Conservation (phyloP, 2,797 vertebrate species). For the Buceros bicornis region DNA sequence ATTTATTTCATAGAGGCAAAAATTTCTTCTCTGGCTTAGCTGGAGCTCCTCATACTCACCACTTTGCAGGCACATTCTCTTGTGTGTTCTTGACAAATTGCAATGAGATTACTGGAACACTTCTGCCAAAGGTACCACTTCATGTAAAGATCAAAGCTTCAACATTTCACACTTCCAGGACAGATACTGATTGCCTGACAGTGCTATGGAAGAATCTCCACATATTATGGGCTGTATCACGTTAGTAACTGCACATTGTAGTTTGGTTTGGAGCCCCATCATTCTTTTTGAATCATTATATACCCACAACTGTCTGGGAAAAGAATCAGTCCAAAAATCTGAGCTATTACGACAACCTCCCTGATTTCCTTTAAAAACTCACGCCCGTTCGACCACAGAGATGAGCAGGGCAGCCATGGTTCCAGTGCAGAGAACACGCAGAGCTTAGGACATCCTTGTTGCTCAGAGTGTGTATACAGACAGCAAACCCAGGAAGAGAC, state of each 20-base stretch:
- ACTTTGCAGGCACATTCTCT: neutral
- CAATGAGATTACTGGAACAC: neutral
- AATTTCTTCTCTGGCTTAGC: neutral
- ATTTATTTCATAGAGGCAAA: neutral
- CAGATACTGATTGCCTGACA: conserved; percentile 18
- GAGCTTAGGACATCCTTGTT: neutral
- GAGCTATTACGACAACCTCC: neutral
- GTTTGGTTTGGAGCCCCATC: neutral
- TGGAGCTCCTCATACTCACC: neutral
- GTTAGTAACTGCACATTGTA: neutral
- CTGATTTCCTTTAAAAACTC: conserved; percentile 12
- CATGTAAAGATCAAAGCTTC: conserved; percentile 44
- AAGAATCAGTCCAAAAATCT: neutral
- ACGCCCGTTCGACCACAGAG: neutral
- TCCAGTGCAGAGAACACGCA: neutral
- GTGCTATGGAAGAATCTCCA: neutral
- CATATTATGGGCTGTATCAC: neutral
- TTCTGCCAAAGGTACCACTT: conserved; percentile 32
- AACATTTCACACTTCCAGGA: conserved; percentile 25
- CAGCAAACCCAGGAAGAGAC: conserved; percentile 23
- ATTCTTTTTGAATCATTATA: neutral
- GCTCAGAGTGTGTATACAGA: neutral
- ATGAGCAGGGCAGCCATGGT: neutral
- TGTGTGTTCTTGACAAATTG: conserved; percentile 18
- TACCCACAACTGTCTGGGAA: neutral